These are phyloP conservation scores for Diplodus sargus DNA, from an alignment of 2,797 vertebrate genomes.

Conservation along the genomic window DNA sequence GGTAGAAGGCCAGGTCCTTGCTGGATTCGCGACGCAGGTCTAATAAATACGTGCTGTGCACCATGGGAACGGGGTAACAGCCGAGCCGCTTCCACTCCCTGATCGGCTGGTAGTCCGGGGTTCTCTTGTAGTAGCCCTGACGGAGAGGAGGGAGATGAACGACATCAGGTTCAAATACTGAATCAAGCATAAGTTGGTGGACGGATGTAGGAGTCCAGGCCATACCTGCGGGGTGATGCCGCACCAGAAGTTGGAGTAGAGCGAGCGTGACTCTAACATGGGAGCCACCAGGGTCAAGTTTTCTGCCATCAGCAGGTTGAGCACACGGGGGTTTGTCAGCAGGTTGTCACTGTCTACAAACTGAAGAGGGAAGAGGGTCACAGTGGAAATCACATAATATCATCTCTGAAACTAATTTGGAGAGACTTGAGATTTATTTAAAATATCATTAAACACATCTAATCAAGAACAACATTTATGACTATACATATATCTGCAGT, in stretches of 20 bases:
- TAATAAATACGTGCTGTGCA: slow-evolving; percentile 95
- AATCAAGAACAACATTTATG: too few species aligned
- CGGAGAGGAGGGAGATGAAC: neutral
- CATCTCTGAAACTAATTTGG: neutral
- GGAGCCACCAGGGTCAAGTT: slow-evolving; percentile 94
- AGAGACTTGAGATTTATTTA: neutral
- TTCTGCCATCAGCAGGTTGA: slow-evolving; percentile 93
- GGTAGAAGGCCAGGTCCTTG: slow-evolving; percentile 89
- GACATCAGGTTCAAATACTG: neutral
- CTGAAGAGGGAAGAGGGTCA: slow-evolving; percentile 70
- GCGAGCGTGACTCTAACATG: slow-evolving; percentile 94
- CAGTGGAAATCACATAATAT: neutral
- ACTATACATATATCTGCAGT: too few species aligned
- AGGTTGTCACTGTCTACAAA: slow-evolving; percentile 96
- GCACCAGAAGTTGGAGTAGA: slow-evolving; percentile 99
- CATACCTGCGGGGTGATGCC: slow-evolving; percentile 96
- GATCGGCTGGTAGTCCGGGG: slow-evolving; percentile 94
- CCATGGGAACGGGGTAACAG: slow-evolving; percentile 95
- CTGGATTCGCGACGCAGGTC: slow-evolving; percentile 93
- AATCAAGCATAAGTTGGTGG: neutral
- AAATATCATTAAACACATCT: neutral
- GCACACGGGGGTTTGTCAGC: slow-evolving; percentile 91
- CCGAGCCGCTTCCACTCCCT: slow-evolving; percentile 95
- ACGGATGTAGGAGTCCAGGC: neutral
- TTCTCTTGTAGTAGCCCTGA: slow-evolving; percentile 96